Percentiles rank a stretch among this genome's conserved stretches.
Conservation (phyloP, 2,888 invertebrate species). For the Lasius fuliginosus region DNA sequence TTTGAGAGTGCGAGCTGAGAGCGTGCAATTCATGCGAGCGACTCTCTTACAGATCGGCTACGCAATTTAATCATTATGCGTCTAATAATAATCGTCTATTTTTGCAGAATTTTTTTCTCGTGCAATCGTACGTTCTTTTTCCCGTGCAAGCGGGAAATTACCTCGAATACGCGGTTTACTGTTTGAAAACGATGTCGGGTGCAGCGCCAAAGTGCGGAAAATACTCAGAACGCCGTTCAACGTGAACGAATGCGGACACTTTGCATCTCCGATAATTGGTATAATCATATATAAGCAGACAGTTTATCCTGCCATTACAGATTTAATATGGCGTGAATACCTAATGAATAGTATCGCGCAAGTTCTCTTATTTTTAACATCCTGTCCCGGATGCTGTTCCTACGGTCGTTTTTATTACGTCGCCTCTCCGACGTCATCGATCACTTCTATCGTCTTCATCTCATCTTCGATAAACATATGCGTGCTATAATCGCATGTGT, state of each 20-base stretch:
- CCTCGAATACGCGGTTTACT: constrained; percentile 36
- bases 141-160: constrained; percentile 60
- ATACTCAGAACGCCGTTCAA: constrained; percentile 57
- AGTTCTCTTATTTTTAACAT: constrained; percentile 34
- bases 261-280: constrained; percentile 75
- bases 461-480: not conserved
- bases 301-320: constrained; percentile 74
- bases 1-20: constrained; percentile 32
- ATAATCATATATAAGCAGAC: constrained; percentile 75
- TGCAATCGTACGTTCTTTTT: constrained; percentile 54
- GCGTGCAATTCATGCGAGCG: constrained; percentile 13
- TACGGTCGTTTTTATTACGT: not conserved
- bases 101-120: constrained; percentile 9
- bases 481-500: not conserved
- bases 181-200: not conserved
- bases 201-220: constrained; percentile 33
- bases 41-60: not conserved
- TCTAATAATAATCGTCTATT: constrained; percentile 16
- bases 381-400: constrained; percentile 31
- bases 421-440: not conserved
- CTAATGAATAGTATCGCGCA: constrained; percentile 68
- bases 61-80: constrained; percentile 28
- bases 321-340: constrained; percentile 67
- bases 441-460: not conserved
- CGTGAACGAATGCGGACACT: constrained; percentile 58